Evolutionary conservation across 2,888 invertebrate genomes (phyloP), one percentile per base, ranked within the genome.

Genomic region (Gryllus longicercus): DNA sequence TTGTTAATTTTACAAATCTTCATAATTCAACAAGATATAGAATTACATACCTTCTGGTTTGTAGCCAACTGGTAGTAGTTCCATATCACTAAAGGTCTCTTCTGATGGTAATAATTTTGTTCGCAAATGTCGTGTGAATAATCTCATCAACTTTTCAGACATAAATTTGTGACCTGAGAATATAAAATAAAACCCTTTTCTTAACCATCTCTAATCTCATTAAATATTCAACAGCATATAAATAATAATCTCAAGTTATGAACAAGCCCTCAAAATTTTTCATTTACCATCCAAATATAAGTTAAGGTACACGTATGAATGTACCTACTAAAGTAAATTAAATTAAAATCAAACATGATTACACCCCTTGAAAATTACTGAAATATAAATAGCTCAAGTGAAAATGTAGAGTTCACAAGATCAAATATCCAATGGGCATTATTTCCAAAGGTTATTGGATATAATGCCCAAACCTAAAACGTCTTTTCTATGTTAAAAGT

Each of bases 31-130:
- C 63, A 63, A 63, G 63, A 63, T n/a, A 63, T n/a, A 63, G 16
- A 63, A 63, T 63, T 63, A 18, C 12, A 51, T 50, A 82, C 82
- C 79, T 78, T 80, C 74, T 50, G 80, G 82, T 23, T 80, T 79
- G 75, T 80, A 81, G 23, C 82, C 82, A 21, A 82, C 75, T 8
- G 82, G 82, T 11, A 80, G 76, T 25, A 82, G 76, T 25, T 79
- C 78, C 82, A 82, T 82, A 74, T 82, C 82, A 51, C 79, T 78
- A 74, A 78, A 81, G 5, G 76, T 79, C 50, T 77, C 51, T 23
- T 81, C 79, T 51, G 51, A 74, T 21, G 77, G 77, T n/a, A n/a
- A 23, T 74, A 25, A 76, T 25, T 23, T 79, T 25, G 75, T 12
- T 21, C 25, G 49, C 11, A 81, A 74, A 74, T 81, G 81, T 16